phyloP scores from a whole-genome alignment of 1,140 invertebrate genomes.

The silkworm (Bombyx mori) region ASM3026992v2 NC_085124.1:5628001-5628500 shows the following conservation, averaged over 20 bases:
- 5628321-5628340: slow-evolving; percentile 18
- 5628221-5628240: slow-evolving; percentile 58
- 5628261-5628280: slow-evolving; percentile 52
- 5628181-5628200: slow-evolving; percentile 41
- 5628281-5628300: slow-evolving; percentile 67
- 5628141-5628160: slow-evolving; percentile 19
- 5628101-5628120: slow-evolving; percentile 24
- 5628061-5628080: slow-evolving; percentile 27
- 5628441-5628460: too few species aligned
- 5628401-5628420: too few species aligned
- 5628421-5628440: too few species aligned
- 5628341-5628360: too few species aligned
- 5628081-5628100: slow-evolving; percentile 32
- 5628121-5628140: not conserved
- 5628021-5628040: slow-evolving; percentile 47
- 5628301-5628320: slow-evolving; percentile 57
- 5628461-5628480: too few species aligned
- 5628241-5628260: slow-evolving; percentile 60
- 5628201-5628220: slow-evolving; percentile 62
- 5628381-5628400: too few species aligned
- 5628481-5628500: too few species aligned
- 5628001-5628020: slow-evolving; percentile 19
- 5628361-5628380: too few species aligned
- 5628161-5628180: slow-evolving; percentile 49
- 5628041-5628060: slow-evolving; percentile 51